Conservation (phyloP, 1,140 invertebrate genomes). For the Streblospio benedicti region DNA sequence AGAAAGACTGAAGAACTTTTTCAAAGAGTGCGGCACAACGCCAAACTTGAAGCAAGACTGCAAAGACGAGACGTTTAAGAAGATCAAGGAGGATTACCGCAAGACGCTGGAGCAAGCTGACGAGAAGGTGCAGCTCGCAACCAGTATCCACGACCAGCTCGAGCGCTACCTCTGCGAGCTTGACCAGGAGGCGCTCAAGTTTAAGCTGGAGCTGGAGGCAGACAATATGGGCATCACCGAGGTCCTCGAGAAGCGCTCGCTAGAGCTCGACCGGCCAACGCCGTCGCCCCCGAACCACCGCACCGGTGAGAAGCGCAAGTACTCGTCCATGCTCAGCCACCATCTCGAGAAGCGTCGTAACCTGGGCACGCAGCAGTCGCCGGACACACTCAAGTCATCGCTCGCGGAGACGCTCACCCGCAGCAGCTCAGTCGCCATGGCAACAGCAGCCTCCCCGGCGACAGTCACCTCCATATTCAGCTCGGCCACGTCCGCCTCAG, state of each 20-base stretch:
- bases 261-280: too few relatives aligned
- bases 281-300: too few relatives aligned
- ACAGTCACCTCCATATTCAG: constrained; percentile 37
- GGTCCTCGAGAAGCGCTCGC: constrained; percentile 80
- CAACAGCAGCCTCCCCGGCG: constrained; percentile 31
- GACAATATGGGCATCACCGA: constrained; percentile 97
- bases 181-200: constrained; percentile 87
- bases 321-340: too few relatives aligned
- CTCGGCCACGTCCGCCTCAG: constrained; percentile 18
- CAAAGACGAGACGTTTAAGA: constrained; percentile 73
- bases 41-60: constrained; percentile 71
- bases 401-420: too few relatives aligned
- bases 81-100: constrained; percentile 79
- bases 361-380: too few relatives aligned
- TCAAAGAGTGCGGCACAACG: constrained; percentile 57
- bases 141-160: too few relatives aligned
- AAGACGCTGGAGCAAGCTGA: constrained; percentile 88
- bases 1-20: constrained; percentile 79
- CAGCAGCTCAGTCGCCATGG: constrained; percentile 33
- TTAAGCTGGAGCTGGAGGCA: constrained; percentile 96
- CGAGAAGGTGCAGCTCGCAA: constrained; percentile 76
- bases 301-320: too few relatives aligned
- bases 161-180: constrained; percentile 83
- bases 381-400: too few relatives aligned
- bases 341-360: too few relatives aligned